Base-by-base conservation (phyloP, 2,113 vertebrate species). In the Cephalopholis sonnerati region DNA sequence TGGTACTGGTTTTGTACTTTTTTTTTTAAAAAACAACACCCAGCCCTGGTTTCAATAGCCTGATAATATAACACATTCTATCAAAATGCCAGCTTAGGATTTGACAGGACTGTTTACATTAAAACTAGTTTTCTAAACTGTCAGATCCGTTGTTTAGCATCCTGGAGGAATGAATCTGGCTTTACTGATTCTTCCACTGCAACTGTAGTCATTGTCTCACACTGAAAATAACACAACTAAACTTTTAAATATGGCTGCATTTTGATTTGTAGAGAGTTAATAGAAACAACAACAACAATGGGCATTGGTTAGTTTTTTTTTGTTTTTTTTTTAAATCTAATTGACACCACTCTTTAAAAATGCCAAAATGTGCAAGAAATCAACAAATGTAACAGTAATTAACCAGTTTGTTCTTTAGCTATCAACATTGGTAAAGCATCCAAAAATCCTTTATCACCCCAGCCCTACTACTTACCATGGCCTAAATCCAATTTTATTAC, bases 321-420 rank as follows among this genome's bases (percentile, higher is more conserved):
- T 25, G 50, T 9, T 69, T 32, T 5, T 36, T 36, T 36, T 36
- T 36, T 7, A 36, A 36, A 36, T 8, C 32, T 36, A 36, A 29
- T 13, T 57, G 5, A 41, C n/a, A n/a, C 55, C 5, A 9, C 54
- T 54, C 24, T 58, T 39, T 66, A 36, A 83, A 76, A 20, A 58
- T 36, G 13, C 46, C 54, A 11, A 86, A 74, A 82, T 70, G 79
- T 82, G 80, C 80, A 87, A 66, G 7, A 44, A 32, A 13, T 46
- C 58, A 73, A 62, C 11, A 74, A 85, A 67, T 84, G 83, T 87
- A 89, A 93, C 74, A 91, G 74, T n/a, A 74, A 85, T 86, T 44
- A 67, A 76, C 41, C 12, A 36, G 18, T 83, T 92, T 89, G 86
- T 91, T 90, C 67, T 74, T 79, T 51, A 63, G 78, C 80, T 75